These are phyloP conservation scores for Ianthella basta DNA, from an alignment of 37 sponge, comb jelly and placozoan species.

Conservation along the genomic window DNA sequence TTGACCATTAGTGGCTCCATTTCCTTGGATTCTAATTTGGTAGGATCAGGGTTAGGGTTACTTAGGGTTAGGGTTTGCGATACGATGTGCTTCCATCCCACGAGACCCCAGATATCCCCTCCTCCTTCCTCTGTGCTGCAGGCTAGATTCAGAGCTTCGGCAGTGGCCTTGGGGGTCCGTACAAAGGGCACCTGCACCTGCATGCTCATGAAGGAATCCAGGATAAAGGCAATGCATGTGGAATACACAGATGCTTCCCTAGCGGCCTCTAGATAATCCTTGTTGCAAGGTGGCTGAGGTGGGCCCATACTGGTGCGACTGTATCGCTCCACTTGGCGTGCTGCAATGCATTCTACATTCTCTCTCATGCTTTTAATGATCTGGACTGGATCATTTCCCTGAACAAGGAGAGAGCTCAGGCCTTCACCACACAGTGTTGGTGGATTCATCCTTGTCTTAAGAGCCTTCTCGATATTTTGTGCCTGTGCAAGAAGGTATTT, in stretches of 20 bases:
- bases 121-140: background rate
- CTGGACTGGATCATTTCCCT: background rate
- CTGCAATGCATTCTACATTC: background rate
- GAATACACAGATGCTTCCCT: no score
- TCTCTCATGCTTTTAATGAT: background rate
- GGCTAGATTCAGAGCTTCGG: background rate
- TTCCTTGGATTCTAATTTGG: background rate
- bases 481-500: background rate
- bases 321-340: background rate
- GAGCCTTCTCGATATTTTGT: background rate
- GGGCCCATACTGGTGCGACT: background rate
- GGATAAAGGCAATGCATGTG: background rate
- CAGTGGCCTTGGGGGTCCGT: background rate
- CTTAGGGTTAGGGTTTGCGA: no score
- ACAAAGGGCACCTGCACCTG: constrained; percentile 16
- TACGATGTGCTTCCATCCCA: background rate
- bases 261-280: background rate
- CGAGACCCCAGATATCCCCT: background rate
- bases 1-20: constrained; percentile 17
- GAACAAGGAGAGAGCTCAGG: background rate
- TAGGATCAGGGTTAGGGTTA: no score
- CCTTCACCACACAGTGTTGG: constrained; percentile 13
- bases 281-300: background rate
- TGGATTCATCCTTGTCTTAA: background rate
- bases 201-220: constrained; percentile 27